These are phyloP conservation scores for Pyrochroa serraticornis DNA, from an alignment of 2,888 invertebrate genomes.

Conservation along the genomic window DNA sequence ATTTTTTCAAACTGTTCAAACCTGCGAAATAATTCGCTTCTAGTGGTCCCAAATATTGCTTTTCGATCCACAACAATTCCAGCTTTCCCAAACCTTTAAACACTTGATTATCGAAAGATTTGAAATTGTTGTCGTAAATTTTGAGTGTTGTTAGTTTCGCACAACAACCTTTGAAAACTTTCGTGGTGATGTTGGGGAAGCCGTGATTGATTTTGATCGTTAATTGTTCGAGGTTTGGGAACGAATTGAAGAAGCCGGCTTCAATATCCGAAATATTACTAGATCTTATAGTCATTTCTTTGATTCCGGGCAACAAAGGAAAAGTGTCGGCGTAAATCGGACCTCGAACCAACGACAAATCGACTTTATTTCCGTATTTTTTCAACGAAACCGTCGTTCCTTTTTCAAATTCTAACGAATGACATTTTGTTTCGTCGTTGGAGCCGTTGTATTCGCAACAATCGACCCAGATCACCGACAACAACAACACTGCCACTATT, in stretches of 20 bases:
- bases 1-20: constrained; percentile 15
- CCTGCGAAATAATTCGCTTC: constrained; percentile 25
- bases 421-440: constrained; percentile 26
- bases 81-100: constrained; percentile 18
- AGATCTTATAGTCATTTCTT: constrained; percentile 24
- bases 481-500: background rate
- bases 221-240: constrained; percentile 26
- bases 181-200: constrained; percentile 27
- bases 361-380: constrained; percentile 26
- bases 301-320: constrained; percentile 17
- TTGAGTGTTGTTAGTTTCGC: constrained; percentile 19
- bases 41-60: constrained; percentile 22
- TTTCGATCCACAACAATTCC: constrained; percentile 29
- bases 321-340: constrained; percentile 21
- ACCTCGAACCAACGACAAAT: constrained; percentile 22
- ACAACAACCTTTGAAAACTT: constrained; percentile 23
- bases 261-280: constrained; percentile 26
- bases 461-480: background rate
- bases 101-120: constrained; percentile 20
- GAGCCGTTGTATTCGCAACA: constrained; percentile 23
- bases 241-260: constrained; percentile 19
- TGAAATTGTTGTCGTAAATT: constrained; percentile 27
- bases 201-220: constrained; percentile 31
- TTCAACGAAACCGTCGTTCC: constrained; percentile 17
- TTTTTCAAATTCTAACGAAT: constrained; percentile 20